These are phyloP conservation scores for Venusia cambrica DNA, from an alignment of 2,888 invertebrate species.

Conservation along the genomic window DNA sequence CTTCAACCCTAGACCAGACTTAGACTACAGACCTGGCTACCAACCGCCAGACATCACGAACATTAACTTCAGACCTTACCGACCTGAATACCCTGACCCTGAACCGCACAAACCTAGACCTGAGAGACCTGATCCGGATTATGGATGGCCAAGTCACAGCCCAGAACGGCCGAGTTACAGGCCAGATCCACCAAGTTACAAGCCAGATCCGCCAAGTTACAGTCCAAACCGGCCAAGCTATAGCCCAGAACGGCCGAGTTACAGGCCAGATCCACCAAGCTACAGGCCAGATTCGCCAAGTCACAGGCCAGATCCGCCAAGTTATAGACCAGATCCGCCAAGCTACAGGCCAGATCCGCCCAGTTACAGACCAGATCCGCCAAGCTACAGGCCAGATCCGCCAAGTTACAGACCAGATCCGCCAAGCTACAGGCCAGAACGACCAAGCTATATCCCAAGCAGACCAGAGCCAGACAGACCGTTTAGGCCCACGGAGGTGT, in stretches of 20 bases:
- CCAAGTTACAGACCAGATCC: constrained; percentile 18
- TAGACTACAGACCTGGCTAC: constrained; percentile 36
- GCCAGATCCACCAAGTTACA: constrained; percentile 28
- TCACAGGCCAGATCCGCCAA: constrained; percentile 27
- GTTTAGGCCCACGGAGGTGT: constrained; percentile 19
- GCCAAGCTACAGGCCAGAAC: constrained; percentile 28
- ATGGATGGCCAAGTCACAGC: too few relatives aligned
- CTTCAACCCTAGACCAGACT: constrained; percentile 24
- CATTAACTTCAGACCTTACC: constrained; percentile 30
- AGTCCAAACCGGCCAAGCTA: constrained; percentile 16
- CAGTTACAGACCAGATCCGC: constrained; percentile 25
- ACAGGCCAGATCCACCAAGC: constrained; percentile 27
- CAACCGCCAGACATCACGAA: constrained; percentile 40
- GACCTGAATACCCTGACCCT: constrained; percentile 35
- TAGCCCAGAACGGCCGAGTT: constrained; percentile 24
- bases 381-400: constrained; percentile 24
- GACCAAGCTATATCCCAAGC: constrained; percentile 30
- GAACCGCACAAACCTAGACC: constrained; percentile 27
- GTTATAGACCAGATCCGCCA: constrained; percentile 31
- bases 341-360: constrained; percentile 8
- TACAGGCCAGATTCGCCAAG: constrained; percentile 31
- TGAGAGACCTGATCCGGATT: constrained; percentile 26
- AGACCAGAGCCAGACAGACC: constrained; percentile 25
- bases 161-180: too few relatives aligned
- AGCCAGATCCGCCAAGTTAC: constrained; percentile 28